Evolutionary conservation across 2,797 vertebrate genomes (phyloP).

Genomic region (Channa striata): DNA sequence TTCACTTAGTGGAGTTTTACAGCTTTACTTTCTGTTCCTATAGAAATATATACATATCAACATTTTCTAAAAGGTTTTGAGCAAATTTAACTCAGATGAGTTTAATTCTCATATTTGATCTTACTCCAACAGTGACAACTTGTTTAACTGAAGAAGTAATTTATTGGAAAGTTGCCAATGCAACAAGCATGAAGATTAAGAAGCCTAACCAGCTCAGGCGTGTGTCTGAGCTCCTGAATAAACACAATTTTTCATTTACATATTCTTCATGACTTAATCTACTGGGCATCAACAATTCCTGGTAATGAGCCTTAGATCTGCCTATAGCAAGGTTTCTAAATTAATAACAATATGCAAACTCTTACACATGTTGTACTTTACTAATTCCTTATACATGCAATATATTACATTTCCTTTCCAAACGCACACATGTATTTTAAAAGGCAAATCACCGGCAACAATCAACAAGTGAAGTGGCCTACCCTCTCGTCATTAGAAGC

Average conservation of each 20-base stretch:
- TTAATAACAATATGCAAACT: not conserved
- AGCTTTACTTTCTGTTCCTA: slow-evolving; percentile 8
- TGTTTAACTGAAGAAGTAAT: not conserved
- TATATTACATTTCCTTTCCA: not conserved
- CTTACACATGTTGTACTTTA: not conserved
- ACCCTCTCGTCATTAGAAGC: slow-evolving; percentile 95
- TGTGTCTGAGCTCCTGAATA: not conserved
- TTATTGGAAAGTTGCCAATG: not conserved
- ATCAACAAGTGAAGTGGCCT: slow-evolving; percentile 46
- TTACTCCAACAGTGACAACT: no score
- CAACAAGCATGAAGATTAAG: slow-evolving; percentile 2
- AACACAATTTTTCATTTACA: not conserved
- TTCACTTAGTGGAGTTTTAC: not conserved
- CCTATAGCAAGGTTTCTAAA: not conserved
- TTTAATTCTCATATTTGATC: no score
- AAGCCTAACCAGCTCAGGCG: slow-evolving; percentile 19
- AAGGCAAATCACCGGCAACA: not conserved
- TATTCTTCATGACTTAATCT: no score
- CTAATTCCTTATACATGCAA: not conserved
- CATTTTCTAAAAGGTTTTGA: no score
- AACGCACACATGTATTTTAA: not conserved
- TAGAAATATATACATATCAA: not conserved
- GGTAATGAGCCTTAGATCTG: not conserved
- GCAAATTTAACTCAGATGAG: no score
- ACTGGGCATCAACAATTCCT: not conserved